Percentiles rank a stretch among this genome's conserved stretches.
Conservation (phyloP, 2,113 vertebrate species). For the Taxidea taxus region DNA sequence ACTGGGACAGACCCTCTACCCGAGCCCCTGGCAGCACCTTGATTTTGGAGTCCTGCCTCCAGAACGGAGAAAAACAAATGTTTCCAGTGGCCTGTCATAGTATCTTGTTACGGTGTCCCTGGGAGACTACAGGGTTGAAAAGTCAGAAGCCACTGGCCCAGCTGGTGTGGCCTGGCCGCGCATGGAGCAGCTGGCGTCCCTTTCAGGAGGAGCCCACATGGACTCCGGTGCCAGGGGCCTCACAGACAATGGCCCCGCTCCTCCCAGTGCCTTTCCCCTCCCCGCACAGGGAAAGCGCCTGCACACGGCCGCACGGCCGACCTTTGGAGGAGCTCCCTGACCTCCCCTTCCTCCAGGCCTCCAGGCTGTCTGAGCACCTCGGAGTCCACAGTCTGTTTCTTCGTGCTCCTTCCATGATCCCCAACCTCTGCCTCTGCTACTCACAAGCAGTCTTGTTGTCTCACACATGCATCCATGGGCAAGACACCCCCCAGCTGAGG, state of each 20-base stretch:
- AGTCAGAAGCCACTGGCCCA: neutral
- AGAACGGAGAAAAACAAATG: neutral
- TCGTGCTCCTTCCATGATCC: neutral
- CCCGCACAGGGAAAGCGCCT: neutral
- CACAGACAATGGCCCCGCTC: neutral
- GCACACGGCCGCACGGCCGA: rapidly evolving
- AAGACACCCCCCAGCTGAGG: neutral
- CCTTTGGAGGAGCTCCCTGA: neutral
- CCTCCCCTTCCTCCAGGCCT: neutral
- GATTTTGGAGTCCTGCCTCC: neutral
- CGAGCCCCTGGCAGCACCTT: neutral
- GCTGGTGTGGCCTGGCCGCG: neutral
- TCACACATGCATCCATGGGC: rapidly evolving
- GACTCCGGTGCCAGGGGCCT: neutral
- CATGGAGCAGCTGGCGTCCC: neutral
- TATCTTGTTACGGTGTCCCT: neutral
- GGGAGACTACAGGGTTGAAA: neutral
- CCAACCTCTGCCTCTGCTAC: neutral
- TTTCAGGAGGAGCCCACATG: neutral
- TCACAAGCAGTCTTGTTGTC: neutral
- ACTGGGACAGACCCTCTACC: neutral
- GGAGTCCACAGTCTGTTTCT: neutral
- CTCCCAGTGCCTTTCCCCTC: neutral
- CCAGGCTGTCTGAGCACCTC: neutral
- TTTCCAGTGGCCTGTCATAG: neutral